These are phyloP conservation scores for Semibalanus balanoides DNA, from an alignment of 1,140 invertebrate genomes.

Conservation along the genomic window DNA sequence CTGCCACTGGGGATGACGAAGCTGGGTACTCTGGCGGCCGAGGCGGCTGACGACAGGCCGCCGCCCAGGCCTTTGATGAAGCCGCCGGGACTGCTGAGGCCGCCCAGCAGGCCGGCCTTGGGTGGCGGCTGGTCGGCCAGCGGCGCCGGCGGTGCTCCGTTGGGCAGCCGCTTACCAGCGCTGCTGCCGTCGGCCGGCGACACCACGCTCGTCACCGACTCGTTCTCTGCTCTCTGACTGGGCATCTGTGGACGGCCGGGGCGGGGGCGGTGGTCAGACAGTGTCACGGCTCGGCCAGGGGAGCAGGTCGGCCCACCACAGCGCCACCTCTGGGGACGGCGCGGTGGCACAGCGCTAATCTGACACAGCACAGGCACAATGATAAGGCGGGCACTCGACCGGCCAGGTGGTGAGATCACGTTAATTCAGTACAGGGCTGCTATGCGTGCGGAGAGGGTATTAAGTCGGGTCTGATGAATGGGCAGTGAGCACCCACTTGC, in stretches of 20 bases:
- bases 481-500: no score
- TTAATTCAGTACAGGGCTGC: no score
- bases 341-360: no score
- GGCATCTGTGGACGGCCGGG: background rate
- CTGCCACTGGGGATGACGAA: conserved; percentile 15
- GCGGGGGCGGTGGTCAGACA: no score
- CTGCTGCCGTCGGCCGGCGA: background rate
- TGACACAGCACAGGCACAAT: no score
- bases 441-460: no score
- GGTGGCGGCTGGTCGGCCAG: background rate
- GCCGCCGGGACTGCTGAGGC: background rate
- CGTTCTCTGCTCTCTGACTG: background rate
- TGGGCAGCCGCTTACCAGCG: background rate
- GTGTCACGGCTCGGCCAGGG: no score
- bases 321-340: no score
- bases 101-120: background rate
- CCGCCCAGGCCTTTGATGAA: background rate
- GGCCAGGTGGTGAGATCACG: no score
- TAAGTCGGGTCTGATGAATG: no score
- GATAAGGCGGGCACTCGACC: no score
- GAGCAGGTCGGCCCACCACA: no score
- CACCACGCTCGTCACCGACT: background rate
- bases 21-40: background rate
- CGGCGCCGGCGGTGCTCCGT: background rate
- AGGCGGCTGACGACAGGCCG: background rate